These are phyloP conservation scores for Lophius americanus DNA, from an alignment of 2,797 vertebrate genomes.

Conservation along the genomic window DNA sequence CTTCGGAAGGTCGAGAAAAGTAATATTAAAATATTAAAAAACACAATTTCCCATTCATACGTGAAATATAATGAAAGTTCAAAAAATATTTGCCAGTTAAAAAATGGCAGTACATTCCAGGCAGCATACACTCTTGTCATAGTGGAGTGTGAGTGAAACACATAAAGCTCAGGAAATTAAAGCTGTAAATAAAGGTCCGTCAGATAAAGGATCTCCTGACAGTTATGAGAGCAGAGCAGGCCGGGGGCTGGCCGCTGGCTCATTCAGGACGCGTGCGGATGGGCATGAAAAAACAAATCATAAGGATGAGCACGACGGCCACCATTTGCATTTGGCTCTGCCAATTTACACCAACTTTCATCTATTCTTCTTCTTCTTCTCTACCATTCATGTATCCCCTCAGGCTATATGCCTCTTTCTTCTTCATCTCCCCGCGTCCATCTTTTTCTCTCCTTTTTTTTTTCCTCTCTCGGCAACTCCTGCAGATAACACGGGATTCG, in stretches of 20 bases:
- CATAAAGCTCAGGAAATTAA: conserved; percentile 86
- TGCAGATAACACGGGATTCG: conserved; percentile 38
- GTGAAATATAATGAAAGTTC: conserved; percentile 64
- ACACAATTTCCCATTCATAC: conserved; percentile 57
- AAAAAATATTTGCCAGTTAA: conserved; percentile 69
- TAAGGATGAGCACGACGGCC: conserved; percentile 77
- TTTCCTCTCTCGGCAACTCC: conserved; percentile 29
- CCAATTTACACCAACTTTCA: conserved; percentile 57
- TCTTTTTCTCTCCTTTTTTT: conserved; percentile 7
- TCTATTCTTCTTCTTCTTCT: conserved; percentile 49
- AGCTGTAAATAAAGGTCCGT: conserved; percentile 84
- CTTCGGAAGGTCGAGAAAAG: conserved; percentile 20
- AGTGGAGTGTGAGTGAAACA: conserved; percentile 64
- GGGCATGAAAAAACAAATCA: conserved; percentile 82
- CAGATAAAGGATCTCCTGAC: conserved; percentile 83
- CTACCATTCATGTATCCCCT: conserved; percentile 40
- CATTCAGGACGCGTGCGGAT: conserved; percentile 76
- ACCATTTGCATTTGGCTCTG: conserved; percentile 77
- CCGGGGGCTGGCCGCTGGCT: conserved; percentile 69
- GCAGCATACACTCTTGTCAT: conserved; percentile 58
- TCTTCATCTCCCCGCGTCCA: conserved; percentile 7
- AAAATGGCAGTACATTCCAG: conserved; percentile 78
- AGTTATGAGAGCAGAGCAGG: conserved; percentile 80
- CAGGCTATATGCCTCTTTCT: conserved; percentile 20
- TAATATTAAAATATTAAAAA: conserved; percentile 40